These are phyloP conservation scores for Vidua chalybeata DNA, from an alignment of 2,113 vertebrate species.

Conservation along the genomic window DNA sequence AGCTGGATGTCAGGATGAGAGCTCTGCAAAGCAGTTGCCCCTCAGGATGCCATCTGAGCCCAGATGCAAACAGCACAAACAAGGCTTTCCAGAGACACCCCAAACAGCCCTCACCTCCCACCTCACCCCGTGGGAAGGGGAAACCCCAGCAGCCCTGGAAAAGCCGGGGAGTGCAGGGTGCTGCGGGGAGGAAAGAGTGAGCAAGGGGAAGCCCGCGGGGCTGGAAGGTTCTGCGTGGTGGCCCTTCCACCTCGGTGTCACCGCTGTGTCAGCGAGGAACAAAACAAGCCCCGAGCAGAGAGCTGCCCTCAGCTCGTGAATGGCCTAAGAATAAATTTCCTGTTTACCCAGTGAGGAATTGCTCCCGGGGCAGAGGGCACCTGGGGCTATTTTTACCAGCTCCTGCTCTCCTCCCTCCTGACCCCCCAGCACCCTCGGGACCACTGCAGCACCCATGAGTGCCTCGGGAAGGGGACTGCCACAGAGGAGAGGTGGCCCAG, in stretches of 20 bases:
- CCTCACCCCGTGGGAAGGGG: background rate
- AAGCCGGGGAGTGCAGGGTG: accelerated
- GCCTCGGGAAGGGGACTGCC: background rate
- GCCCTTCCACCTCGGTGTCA: background rate
- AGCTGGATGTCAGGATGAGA: background rate
- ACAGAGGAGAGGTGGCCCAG: background rate
- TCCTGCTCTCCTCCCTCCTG: background rate
- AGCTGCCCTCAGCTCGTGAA: constrained; percentile 4
- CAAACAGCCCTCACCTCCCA: background rate
- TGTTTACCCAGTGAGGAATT: constrained; percentile 37
- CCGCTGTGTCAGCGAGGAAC: background rate
- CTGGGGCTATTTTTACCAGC: constrained; percentile 43
- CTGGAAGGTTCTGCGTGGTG: background rate
- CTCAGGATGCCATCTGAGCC: background rate
- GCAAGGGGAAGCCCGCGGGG: background rate
- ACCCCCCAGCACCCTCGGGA: background rate
- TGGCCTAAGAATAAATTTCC: constrained; percentile 66
- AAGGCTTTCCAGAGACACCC: background rate
- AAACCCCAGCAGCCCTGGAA: background rate
- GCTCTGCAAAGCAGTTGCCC: background rate
- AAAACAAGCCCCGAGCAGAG: background rate
- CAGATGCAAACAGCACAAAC: background rate
- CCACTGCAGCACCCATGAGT: background rate
- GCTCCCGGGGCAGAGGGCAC: constrained; percentile 47
- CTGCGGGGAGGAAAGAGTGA: background rate